Evolutionary conservation across 2,113 vertebrate species (phyloP).

Genomic region (Pelobates fuscus): DNA sequence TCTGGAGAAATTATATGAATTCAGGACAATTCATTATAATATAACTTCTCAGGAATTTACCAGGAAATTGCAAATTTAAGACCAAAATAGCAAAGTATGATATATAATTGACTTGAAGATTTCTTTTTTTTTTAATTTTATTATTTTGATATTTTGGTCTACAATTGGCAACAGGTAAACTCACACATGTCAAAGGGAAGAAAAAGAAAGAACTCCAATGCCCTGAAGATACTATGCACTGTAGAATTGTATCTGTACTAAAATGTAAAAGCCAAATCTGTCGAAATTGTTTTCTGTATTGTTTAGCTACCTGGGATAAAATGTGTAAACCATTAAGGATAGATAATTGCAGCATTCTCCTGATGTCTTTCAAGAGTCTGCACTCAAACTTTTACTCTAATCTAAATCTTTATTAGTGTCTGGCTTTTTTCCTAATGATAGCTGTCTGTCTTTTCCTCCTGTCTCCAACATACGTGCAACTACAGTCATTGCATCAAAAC

Average conservation of each 20-base stretch:
- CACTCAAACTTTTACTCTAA: conserved; percentile 9
- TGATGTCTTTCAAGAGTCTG: background rate
- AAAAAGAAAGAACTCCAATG: no score
- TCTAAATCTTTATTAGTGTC: conserved; percentile 17
- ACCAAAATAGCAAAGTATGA: no score
- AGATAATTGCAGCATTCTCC: background rate
- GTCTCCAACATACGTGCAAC: conserved; percentile 3
- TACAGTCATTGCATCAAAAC: background rate
- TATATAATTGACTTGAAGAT: no score
- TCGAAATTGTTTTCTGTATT: background rate
- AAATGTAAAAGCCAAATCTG: background rate
- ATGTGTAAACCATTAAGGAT: background rate
- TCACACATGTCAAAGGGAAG: no score
- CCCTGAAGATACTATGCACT: no score
- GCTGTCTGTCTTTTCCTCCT: conserved; percentile 16
- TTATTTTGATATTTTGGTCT: no score
- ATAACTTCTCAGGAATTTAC: no score
- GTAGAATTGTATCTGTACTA: background rate
- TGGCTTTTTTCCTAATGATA: background rate
- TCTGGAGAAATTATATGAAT: no score
- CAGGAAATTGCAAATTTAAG: no score
- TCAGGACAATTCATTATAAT: no score
- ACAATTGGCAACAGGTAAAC: no score
- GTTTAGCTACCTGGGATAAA: conserved; percentile 5
- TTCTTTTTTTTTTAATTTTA: no score